A percentile compares a stretch with the other conserved stretches of the same genome.
phyloP scores from a whole-genome alignment of 2,888 invertebrate genomes.

The Trissolcus brochymenae region DNA sequence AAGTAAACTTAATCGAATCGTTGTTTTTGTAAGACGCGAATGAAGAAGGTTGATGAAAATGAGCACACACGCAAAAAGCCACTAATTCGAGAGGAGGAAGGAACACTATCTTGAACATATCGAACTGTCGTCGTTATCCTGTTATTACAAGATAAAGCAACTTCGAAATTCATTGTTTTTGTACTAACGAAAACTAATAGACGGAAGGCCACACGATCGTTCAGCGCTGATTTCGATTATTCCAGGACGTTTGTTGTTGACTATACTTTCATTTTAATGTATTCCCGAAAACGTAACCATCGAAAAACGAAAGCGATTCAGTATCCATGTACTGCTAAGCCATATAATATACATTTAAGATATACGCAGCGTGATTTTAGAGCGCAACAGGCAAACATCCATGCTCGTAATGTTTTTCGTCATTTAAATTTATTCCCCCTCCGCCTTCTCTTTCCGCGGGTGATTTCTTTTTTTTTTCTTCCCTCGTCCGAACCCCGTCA shows the following conservation, averaged over 20 bases:
- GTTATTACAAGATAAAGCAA: no score
- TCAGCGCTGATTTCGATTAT: no score
- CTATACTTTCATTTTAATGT: no score
- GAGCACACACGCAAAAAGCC: not conserved
- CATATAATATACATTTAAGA: slow-evolving; percentile 32
- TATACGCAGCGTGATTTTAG: slow-evolving; percentile 26
- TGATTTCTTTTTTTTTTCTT: slow-evolving; percentile 8
- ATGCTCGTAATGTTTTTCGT: slow-evolving; percentile 28
- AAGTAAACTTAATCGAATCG: slow-evolving; percentile 36
- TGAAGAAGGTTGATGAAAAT: not conserved
- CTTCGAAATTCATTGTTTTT: no score
- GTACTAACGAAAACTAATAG: no score
- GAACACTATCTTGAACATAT: not conserved
- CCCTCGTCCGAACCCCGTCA: slow-evolving; percentile 7
- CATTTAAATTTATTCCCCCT: slow-evolving; percentile 11
- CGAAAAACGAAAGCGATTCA: slow-evolving; percentile 29
- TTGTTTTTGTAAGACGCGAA: slow-evolving; percentile 36
- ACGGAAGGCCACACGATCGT: no score
- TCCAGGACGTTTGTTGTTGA: slow-evolving; percentile 6
- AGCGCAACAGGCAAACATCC: slow-evolving; percentile 12
- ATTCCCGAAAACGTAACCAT: slow-evolving; percentile 18
- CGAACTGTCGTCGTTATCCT: slow-evolving; percentile 2
- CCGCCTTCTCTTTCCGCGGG: slow-evolving; percentile 22
- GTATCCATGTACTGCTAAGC: slow-evolving; percentile 41
- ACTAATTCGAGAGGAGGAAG: not conserved